Evolutionary conservation across 1,140 invertebrate species (phyloP), one percentile per base, ranked within the genome.

Genomic region (Tenebrio molitor): DNA sequence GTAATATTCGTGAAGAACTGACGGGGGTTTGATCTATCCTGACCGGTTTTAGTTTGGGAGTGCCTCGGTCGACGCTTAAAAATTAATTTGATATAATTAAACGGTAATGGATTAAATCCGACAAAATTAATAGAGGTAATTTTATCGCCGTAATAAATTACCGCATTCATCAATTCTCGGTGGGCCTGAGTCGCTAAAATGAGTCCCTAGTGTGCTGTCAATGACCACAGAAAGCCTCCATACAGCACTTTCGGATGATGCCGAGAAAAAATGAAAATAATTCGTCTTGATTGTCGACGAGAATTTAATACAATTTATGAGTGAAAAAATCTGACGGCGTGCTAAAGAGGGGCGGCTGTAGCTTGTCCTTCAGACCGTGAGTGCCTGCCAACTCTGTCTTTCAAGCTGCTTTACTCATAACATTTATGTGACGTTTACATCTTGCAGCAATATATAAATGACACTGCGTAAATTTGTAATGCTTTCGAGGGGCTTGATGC

Each of bases 361-460:
- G 42, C 42, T 46, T 46, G 42, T 46, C 42, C 42, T 46, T 46
- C 16, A 15, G 42, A 15, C 14, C 16, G 42, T 46, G 42, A 46
- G 42, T 46, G 42, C 14, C 42, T 58, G 50, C 50, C 50, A 29
- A 58, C 19, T 33, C 50, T 58, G 50, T 58, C 50, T 58, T 58
- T 58, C 50, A 58, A 58, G 50, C 50, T 46, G 42, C 42, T 46
- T 46, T 46, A 46, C 42, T 58, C 50, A 58, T 58, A 58, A 58
- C 50, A 58, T 58, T 58, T 58, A 58, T 58, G 23, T 58, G 50
- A 58, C 50, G 50, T 58, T 58, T 58, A 58, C 50, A 58, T 58
- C 50, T 58, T 58, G 50, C 23, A 58, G 50, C 50, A 25, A 58
- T 58, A 58, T 29, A 58, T 58, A 58, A 58, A 58, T 58, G 50